Evolutionary conservation across 2,113 vertebrate genomes (phyloP), one percentile per base, ranked within the genome.

Genomic region (mouse (Mus musculus)): DNA sequence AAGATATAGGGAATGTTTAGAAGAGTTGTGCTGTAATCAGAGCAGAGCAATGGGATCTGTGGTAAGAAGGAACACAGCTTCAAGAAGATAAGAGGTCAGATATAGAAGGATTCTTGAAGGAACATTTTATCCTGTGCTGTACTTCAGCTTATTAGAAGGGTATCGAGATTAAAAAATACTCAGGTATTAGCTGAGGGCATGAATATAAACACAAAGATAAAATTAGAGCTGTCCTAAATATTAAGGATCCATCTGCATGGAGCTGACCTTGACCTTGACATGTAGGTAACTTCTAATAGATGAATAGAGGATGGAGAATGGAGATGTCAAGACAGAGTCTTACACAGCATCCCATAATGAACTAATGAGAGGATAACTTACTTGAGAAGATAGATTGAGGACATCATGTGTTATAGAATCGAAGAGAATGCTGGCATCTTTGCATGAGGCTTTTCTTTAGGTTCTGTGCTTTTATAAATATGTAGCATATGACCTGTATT

Each of bases 381-480:
- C 56, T 94, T 89, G 72, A 81, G 89, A 86, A 85, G 80, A 86
- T 59, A 93, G 12, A 5, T 71, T 80, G 71, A 77, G 39, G 54
- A 73, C 49, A 82, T 95, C 89, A 7, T 73, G 81, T 92, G 20
- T 61, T 13, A 39, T 63, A 49, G 78, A 73, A 56, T 91, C 52
- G 91, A 88, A 54, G 42, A 84, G 17, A 91, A 28, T 63, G 85
- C 91, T 7, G 72, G 20, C 61, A 67, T 13, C 2, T 87, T 82
- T 91, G 11, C 9, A 95, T 88, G 71, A 90, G 42, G 5, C 22
- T 95, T 95, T 80, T 69, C 26, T 95, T 88, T 28, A 84, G 46
- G 46, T 90, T 94, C 26, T 85, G 17, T 93, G 22, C 86, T 78
- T 49, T 95, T 36, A 90, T 56, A 95, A 94, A 61, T 90, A 71